Conservation (phyloP, 1,140 invertebrate genomes). For the Cyclina sinensis region DNA sequence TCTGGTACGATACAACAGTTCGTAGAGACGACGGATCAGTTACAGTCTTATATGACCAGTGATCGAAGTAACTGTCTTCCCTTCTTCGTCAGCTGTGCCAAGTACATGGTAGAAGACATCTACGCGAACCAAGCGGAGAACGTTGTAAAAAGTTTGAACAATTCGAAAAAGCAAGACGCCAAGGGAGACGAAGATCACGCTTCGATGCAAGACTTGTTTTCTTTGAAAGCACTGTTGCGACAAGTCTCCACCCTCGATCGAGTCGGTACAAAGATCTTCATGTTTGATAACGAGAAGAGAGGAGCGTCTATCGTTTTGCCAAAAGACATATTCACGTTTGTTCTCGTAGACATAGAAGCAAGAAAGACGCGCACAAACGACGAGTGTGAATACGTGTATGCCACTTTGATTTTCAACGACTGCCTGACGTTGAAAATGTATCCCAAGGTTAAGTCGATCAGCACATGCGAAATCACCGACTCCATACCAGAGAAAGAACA, state of each 20-base stretch:
- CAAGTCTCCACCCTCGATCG: not conserved
- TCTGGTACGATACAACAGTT: conserved; percentile 27
- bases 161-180: not conserved
- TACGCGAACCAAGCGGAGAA: not conserved
- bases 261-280: not conserved
- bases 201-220: not conserved
- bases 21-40: not conserved
- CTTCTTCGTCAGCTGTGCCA: conserved; percentile 1
- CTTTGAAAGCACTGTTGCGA: not conserved
- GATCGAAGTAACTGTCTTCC: not conserved
- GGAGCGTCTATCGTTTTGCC: not conserved
- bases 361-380: not conserved
- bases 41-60: conserved; percentile 19
- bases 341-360: not conserved
- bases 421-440: not conserved
- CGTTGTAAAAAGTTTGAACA: not conserved
- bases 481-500: not conserved
- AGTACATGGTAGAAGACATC: conserved; percentile 1
- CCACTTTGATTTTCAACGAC: not conserved
- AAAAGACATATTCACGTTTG: not conserved
- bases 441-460: not conserved
- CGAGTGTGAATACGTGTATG: not conserved
- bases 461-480: not conserved
- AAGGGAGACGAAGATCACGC: not conserved
- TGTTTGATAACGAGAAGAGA: not conserved